phyloP scores from a whole-genome alignment of 2,797 vertebrate genomes.

The Pipistrellus kuhlii region DNA sequence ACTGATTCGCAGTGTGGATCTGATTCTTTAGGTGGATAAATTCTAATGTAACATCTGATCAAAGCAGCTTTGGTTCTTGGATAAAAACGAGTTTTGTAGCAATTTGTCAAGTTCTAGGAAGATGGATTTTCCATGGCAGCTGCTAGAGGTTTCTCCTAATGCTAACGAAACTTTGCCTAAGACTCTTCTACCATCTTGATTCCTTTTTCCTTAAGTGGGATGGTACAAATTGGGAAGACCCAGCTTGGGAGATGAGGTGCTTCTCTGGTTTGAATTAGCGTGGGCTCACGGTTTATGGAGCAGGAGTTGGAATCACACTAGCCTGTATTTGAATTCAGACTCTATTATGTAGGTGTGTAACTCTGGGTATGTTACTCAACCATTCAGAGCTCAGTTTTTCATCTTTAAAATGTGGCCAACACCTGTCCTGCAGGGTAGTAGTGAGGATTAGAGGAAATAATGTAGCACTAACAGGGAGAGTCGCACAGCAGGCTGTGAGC shows the following conservation, averaged over 20 bases:
- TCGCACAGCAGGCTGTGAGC: neutral
- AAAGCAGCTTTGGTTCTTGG: neutral
- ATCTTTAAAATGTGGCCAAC: neutral
- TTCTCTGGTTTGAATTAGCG: neutral
- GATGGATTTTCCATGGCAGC: neutral
- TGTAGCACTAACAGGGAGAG: neutral
- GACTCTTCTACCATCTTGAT: neutral
- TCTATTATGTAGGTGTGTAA: neutral
- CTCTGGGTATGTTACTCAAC: neutral
- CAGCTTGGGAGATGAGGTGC: too few species aligned
- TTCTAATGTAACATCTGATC: neutral
- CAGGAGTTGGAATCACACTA: neutral
- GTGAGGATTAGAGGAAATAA: neutral
- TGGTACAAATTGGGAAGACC: neutral
- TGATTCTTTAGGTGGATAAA: neutral
- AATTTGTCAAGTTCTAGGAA: neutral
- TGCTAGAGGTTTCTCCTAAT: neutral
- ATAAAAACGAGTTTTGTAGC: neutral
- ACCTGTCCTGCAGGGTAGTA: neutral
- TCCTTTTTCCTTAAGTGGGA: neutral
- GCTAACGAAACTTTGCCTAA: neutral
- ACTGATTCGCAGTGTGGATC: neutral
- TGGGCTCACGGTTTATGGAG: neutral
- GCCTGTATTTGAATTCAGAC: neutral
- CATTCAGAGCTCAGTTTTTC: neutral